A percentile compares a stretch with the other conserved stretches of the same genome.
Evolutionary conservation across 2,888 invertebrate species (phyloP).

Genomic region (Periphyllus acericola): DNA sequence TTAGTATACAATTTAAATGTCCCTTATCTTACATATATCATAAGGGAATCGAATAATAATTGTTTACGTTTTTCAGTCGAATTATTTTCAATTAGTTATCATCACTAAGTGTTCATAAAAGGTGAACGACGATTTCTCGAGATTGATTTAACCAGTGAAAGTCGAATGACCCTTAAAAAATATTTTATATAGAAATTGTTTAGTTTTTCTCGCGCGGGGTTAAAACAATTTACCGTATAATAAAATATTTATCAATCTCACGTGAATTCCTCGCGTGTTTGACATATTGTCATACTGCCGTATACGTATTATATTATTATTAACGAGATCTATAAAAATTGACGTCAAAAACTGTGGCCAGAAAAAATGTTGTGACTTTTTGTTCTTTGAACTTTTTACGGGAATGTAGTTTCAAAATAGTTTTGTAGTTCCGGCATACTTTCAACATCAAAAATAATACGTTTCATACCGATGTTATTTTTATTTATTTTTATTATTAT

Average conservation of each 20-base stretch:
- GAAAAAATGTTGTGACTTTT: neutral
- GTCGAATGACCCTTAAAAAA: slow-evolving; percentile 19
- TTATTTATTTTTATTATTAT: neutral
- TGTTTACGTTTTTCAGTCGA: neutral
- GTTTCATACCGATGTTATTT: neutral
- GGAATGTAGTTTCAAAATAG: neutral
- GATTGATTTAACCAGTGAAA: slow-evolving; percentile 21
- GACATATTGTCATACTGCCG: neutral
- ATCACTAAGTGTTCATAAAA: neutral
- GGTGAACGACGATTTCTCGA: slow-evolving; percentile 16
- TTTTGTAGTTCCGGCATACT: neutral
- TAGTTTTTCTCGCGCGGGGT: neutral
- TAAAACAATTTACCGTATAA: neutral
- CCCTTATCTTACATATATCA: neutral
- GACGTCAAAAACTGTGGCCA: neutral
- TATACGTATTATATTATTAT: slow-evolving; percentile 2
- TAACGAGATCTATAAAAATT: neutral
- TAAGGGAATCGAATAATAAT: neutral
- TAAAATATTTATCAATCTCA: neutral
- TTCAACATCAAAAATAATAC: too few species aligned
- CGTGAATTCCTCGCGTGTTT: neutral
- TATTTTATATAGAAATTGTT: neutral
- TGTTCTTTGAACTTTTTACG: neutral
- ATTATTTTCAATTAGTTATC: neutral
- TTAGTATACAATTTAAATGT: neutral